Evolutionary conservation across 1,140 invertebrate species (phyloP), one percentile per base, ranked within the genome.

Genomic region (Drosophila nebulosa): DNA sequence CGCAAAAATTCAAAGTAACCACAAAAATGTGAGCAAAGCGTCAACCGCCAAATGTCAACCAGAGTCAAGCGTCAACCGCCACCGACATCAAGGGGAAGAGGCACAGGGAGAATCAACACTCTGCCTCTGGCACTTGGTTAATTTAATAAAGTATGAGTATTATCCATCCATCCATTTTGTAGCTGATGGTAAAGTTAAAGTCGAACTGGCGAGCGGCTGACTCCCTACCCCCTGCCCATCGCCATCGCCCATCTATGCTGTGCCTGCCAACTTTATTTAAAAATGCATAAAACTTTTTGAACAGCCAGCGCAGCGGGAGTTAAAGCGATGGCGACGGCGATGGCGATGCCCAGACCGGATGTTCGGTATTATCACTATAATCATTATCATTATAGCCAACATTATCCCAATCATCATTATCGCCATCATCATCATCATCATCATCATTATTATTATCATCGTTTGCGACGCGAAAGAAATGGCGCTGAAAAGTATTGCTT

Each of bases 131-230:
- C 63, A 57, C 63, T 83, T 55, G 55, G 73, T 75, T 83, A 84
- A 83, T 79, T 75, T 79, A 69, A 84, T 85, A 74, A 79, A 79
- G 39, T 46, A 46, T 46, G 75, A 76, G 69, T 65, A 72, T 75
- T 77, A 46, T 53, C 27, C 22, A 61, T 21, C 14, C 36, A 39
- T 39, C 39, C 39, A 18, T 42, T 60, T 66, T 65, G 42, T 39
- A 59, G 52, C 60, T 36, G 72, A 42, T 42, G 52, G 18, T 16
- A 77, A 77, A 77, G 74, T 78, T 78, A 65, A 62, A 50, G 52
- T 51, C 30, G 39, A 24, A 24, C 24, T 24, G 24, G 24, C 24
- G 24, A 24, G 24, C 2, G 24, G 24, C 2, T 3, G 24, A 35
- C 5, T n/a, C n/a, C n/a, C n/a, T n/a, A n/a, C n/a, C n/a, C n/a